Percentiles rank a stretch among this genome's conserved stretches.
Evolutionary conservation across 2,797 vertebrate species (phyloP).

Genomic region (Chiroxiphia lanceolata): DNA sequence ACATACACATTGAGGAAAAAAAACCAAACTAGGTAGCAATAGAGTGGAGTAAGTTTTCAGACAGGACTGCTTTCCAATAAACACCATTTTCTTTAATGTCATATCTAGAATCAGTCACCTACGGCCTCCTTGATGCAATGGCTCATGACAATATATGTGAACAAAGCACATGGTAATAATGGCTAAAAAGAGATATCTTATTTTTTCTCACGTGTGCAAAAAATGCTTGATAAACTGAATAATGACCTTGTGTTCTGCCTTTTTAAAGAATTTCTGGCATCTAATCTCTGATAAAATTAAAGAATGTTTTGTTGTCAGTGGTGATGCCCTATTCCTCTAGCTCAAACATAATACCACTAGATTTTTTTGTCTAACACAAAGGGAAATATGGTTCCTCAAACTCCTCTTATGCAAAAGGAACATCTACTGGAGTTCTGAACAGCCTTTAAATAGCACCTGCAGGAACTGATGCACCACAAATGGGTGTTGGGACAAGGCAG

Average conservation of each 20-base stretch:
- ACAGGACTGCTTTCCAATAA: neutral
- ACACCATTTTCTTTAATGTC: neutral
- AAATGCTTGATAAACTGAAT: neutral
- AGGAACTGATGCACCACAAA: neutral
- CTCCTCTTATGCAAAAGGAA: neutral
- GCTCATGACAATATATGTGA: neutral
- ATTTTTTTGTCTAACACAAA: neutral
- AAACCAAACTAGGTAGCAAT: neutral
- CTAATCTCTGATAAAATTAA: neutral
- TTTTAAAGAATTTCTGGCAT: neutral
- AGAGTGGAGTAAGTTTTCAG: neutral
- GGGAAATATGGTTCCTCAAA: neutral
- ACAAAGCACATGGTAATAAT: neutral
- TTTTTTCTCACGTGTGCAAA: neutral
- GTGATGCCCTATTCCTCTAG: neutral
- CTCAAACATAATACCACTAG: neutral
- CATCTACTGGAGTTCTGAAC: neutral
- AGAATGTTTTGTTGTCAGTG: neutral
- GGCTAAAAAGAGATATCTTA: neutral
- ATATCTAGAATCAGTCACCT: neutral
- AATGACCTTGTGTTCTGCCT: neutral
- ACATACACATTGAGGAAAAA: neutral
- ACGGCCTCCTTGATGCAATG: neutral
- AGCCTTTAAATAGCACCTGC: neutral
- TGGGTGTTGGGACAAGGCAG: neutral